Evolutionary conservation across 2,888 invertebrate genomes (phyloP), one percentile per base, ranked within the genome.

Genomic region (Leptopterna dolabrata): DNA sequence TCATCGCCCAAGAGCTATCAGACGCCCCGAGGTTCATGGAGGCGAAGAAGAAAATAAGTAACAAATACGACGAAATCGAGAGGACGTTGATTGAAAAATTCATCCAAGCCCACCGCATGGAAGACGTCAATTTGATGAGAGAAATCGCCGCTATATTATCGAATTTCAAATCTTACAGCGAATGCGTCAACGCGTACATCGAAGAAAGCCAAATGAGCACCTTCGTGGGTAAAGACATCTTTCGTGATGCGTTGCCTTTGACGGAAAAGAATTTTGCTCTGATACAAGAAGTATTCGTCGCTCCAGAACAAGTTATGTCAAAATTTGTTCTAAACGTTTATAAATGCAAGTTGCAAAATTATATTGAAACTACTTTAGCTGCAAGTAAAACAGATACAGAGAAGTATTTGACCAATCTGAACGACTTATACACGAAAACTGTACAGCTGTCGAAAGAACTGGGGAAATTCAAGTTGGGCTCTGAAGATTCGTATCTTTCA

Each of bases 321-420:
- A 99, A 99, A 93, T 98, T 99, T 92, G 97, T 99, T 76, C 93
- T 99, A 24, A 98, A 98, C 92, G 96, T 99, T 88, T 99, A 98
- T 92, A 97, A 97, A 90, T 93, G 97, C 9, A 97, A 97, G 92
- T 93, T 97, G 70, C 85, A 85, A 73, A 85, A 76, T 85, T 85
- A 85, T 76, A 76, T 85, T 45, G 85, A 99, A 93, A 98, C 99
- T 92, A 97, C 99, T 76, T 93, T 99, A 24, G 98, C 98, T 92
- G 96, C 99, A 88, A 99, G 98, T 92, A 97, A 97, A 90, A 97
- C 97, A 92, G 96, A 97, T 91, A 94, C 96, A 24, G 97, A 98
- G 90, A 95, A 95, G 90, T 99, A 99, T 93, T 93, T 99, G 89
- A 95, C 94, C 90, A 97, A 96, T 90, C 93, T 99, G 13, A 96